These are phyloP conservation scores for Hydropsyche tenuis DNA, from an alignment of 1,140 invertebrate genomes.

Conservation along the genomic window DNA sequence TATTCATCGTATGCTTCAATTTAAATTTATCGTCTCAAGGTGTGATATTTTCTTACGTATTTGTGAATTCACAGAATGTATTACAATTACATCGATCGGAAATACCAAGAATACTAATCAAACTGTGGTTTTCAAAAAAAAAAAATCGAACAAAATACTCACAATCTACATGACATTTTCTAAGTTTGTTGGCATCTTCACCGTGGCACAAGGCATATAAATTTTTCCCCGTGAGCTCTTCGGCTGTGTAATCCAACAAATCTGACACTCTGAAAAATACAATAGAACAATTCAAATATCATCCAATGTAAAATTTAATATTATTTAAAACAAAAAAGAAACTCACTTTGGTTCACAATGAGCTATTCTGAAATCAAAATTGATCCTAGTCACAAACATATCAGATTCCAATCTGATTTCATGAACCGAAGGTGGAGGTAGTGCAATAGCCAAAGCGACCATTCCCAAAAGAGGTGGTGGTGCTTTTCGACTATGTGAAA, in stretches of 20 bases:
- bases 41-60: not conserved
- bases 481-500: slow-evolving; percentile 85
- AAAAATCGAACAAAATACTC: slow-evolving; percentile 63
- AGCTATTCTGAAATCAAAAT: slow-evolving; percentile 94
- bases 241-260: slow-evolving; percentile 88
- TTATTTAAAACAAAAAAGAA: not conserved
- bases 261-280: slow-evolving; percentile 80
- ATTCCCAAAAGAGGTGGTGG: slow-evolving; percentile 87
- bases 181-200: slow-evolving; percentile 90
- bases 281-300: not conserved
- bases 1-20: too few relatives aligned
- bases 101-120: slow-evolving; percentile 1
- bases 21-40: too few relatives aligned
- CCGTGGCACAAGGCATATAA: slow-evolving; percentile 94
- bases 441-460: slow-evolving; percentile 92
- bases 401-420: slow-evolving; percentile 95
- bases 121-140: slow-evolving; percentile 6
- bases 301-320: not conserved
- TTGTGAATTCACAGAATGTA: not conserved
- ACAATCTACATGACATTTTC: slow-evolving; percentile 93
- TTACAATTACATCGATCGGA: not conserved
- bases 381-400: slow-evolving; percentile 96
- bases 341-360: slow-evolving; percentile 95
- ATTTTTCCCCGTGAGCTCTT: slow-evolving; percentile 92
- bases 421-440: slow-evolving; percentile 94